A percentile compares a stretch with the other conserved stretches of the same genome.
These are phyloP conservation scores for Pseudomyrmex pallidus DNA, from an alignment of 1,140 invertebrate genomes.

Conservation along the genomic window DNA sequence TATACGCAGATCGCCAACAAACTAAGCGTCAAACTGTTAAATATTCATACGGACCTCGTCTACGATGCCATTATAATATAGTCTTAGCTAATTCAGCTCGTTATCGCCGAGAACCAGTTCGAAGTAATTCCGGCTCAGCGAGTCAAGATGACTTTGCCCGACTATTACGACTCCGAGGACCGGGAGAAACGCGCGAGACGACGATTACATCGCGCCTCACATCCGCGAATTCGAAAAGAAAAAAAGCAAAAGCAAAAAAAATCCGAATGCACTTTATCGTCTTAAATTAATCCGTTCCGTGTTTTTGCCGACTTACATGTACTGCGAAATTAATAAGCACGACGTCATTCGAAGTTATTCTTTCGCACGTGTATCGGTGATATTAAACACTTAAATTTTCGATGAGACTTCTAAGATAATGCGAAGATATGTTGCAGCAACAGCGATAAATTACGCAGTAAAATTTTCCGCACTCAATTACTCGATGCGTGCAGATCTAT, in stretches of 20 bases:
- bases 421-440: constrained; percentile 13
- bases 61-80: constrained; percentile 55
- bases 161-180: constrained; percentile 17
- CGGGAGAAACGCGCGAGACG: background rate
- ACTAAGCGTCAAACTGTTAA: constrained; percentile 50
- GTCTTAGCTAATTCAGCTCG: constrained; percentile 58
- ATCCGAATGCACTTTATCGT: background rate
- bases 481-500: background rate
- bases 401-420: constrained; percentile 38
- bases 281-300: constrained; percentile 28
- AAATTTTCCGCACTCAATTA: constrained; percentile 22
- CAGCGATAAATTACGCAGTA: constrained; percentile 22
- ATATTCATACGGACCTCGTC: constrained; percentile 53
- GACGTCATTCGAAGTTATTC: background rate
- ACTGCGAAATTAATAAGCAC: constrained; percentile 28
- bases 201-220: background rate
- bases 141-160: constrained; percentile 37
- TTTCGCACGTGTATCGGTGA: background rate
- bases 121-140: constrained; percentile 53
- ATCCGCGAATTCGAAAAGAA: background rate
- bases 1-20: constrained; percentile 45
- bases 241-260: background rate
- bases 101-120: constrained; percentile 57
- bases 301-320: background rate
- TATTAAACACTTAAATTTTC: constrained; percentile 44